Evolutionary conservation across 2,888 invertebrate species (phyloP), one percentile per base, ranked within the genome.

Genomic region (Drosophila affinis): DNA sequence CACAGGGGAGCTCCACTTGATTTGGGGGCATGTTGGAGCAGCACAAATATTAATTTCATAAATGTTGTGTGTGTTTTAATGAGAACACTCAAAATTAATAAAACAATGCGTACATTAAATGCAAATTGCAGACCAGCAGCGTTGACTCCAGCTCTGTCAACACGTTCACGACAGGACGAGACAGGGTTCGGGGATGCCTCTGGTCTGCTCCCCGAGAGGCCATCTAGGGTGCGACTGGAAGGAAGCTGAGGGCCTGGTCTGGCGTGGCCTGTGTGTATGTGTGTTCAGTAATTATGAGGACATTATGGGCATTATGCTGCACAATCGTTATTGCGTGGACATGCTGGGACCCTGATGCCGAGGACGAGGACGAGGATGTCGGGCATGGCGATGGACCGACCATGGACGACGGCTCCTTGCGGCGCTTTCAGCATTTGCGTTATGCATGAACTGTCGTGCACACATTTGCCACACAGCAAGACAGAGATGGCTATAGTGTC

Each of bases 231-330:
- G n/a, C 2, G 45, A 27, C 47, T 27, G 24, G 14, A 9, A 29
- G 24, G 14, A 29, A 5, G 34, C 18, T 12, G 44, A 24, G 57
- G 39, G 32, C 5, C 34, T 12, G 39, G 39, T 14, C 39, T 14
- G 7, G 39, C 6, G 6, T 39, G 14, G 39, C 14, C 39, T 39
- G 39, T 39, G n/a, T 7, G 27, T 45, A 32, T 45, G 83, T 74
- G 85, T 87, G 69, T 79, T 78, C 87, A 88, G 89, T 90, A 90
- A 90, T 89, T 89, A 90, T 86, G 89, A 88, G 90, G 79, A 90
- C 89, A 89, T 89, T 90, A 89, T 88, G 89, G 81, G 78, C 84
- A 88, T 90, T 72, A 72, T 72, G 75, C 58, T 58, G 82, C 87
- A 78, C 90, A 89, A 89, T 79, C 86, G 87, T 89, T 89, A 89